Evolutionary conservation across 1,140 invertebrate genomes (phyloP), one percentile per base, ranked within the genome.

Genomic region (Trichonephila clavata): DNA sequence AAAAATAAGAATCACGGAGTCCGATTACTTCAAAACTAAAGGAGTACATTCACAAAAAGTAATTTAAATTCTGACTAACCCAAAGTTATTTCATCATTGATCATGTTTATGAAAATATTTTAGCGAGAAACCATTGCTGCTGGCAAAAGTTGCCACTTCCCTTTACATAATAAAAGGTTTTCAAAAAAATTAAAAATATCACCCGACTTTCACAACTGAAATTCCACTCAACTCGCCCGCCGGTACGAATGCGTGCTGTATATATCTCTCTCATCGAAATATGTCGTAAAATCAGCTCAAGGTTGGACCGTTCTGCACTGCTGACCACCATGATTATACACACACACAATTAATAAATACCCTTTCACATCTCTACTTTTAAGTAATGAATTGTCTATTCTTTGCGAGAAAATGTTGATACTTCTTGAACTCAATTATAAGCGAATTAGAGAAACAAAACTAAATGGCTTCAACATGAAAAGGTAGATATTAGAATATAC

Each of bases 241-340:
- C 27, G 32, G 10, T 32, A 18, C 24, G 32, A 77, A 77, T 77
- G 16, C 24, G 24, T 27, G 24, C 24, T 77, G 24, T 77, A 63
- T 39, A 39, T 63, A 27, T 77, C 71, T 27, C 71, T 39, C 24
- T 77, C 71, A 77, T 77, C 71, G 27, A 77, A 77, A 20, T 77
- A 27, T 77, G 71, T 20, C 71, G 18, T 77, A 32, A 77, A 77
- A 77, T 77, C 32, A 32, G 71, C 32, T 39, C 71, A 77, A 77
- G 71, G 71, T 27, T 27, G 27, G 27, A 32, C 27, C 71, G 71
- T 77, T 77, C 71, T 77, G 71, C 32, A 18, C 16, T 39, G 27
- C 27, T 39, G 71, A 77, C 32, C 71, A 77, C 32, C 18, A 14
- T 39, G 71, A 77, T 77, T 77, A 21, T 63, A 20, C 27, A 77